Percentiles rank a stretch among this genome's conserved stretches.
phyloP scores from a whole-genome alignment of 2,888 invertebrate genomes.

The Listrodromus nycthemerus region DNA sequence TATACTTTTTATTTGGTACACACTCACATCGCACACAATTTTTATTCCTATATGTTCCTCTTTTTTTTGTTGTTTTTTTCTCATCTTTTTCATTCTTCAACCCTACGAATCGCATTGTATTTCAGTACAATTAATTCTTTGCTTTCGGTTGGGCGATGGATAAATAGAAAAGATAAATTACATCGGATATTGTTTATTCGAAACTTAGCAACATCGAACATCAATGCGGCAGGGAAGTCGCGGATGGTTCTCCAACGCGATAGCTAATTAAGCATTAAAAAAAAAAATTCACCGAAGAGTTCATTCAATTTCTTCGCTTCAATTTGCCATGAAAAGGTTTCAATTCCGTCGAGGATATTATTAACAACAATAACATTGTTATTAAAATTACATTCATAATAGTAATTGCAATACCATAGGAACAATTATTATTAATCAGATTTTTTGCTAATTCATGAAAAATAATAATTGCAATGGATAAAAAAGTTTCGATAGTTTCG shows the following conservation, averaged over 20 bases:
- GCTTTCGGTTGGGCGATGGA: conserved; percentile 18
- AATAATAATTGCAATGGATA: not conserved
- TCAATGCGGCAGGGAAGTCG: conserved; percentile 27
- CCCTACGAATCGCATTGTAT: conserved; percentile 40
- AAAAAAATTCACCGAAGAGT: not conserved
- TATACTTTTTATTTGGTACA: conserved; percentile 57
- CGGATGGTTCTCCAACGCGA: not conserved
- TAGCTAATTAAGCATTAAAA: not conserved
- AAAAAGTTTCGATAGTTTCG: not conserved
- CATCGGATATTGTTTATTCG: conserved; percentile 32
- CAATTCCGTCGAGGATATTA: too few relatives aligned
- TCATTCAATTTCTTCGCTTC: not conserved
- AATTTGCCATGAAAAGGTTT: too few relatives aligned
- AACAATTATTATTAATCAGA: too few relatives aligned
- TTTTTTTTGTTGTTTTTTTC: not conserved
- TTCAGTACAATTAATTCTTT: conserved; percentile 25
- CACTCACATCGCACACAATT: conserved; percentile 50
- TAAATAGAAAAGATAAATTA: conserved; percentile 40
- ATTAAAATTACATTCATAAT: too few relatives aligned
- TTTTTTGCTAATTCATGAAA: too few relatives aligned
- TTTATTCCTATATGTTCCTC: not conserved
- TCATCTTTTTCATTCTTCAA: not conserved
- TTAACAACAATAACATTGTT: too few relatives aligned
- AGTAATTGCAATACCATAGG: too few relatives aligned
- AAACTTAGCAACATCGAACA: conserved; percentile 55